Base-by-base conservation (phyloP, 2,113 vertebrate genomes). In the Eretmochelys imbricata region DNA sequence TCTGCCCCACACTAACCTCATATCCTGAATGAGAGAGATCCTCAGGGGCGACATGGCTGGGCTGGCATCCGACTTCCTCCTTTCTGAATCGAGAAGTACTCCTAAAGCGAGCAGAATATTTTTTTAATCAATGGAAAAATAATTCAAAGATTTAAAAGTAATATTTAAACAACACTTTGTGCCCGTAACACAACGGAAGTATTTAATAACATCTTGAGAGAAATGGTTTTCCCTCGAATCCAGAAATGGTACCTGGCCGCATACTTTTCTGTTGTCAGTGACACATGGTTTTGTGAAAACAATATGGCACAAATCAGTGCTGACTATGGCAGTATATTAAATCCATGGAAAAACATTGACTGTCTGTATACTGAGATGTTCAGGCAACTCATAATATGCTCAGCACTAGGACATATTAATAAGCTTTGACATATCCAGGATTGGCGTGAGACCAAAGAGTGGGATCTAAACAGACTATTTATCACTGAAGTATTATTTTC, bases 21-120 rank as follows among this genome's bases (percentile, higher is more conserved):
- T 99, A 97, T 99, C 99, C 96, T 99, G 99, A 91, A 99, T 98
- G 46, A 99, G 98, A 42, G 99, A 99, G 90, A 99, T 97, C 97
- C 98, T 99, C 46, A 99, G 98, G 88, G 99, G 99, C 19, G 99
- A 98, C 99, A 99, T 98, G 80, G 98, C 98, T 50, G 98, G 98
- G 85, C 98, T 98, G 29, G 98, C 98, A 89, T 99, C 99, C 80
- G 99, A 99, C 95, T 99, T 99, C n/a, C 99, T 98, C 95, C 99
- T 99, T 95, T 99, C 99, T n/a, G 98, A 98, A 96, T 99, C 99
- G 82, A 99, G 98, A 95, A 99, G 99, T 95, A 99, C 98, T 95
- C 99, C 99, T 99, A 96, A 49, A 93, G 93, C 53, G 84, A 95
- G 55, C 93, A 95, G 31, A 53, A 87, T 50, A 79, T 82, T 89